phyloP scores from a whole-genome alignment of 2,797 vertebrate genomes.

The Esox masquinongy region DNA sequence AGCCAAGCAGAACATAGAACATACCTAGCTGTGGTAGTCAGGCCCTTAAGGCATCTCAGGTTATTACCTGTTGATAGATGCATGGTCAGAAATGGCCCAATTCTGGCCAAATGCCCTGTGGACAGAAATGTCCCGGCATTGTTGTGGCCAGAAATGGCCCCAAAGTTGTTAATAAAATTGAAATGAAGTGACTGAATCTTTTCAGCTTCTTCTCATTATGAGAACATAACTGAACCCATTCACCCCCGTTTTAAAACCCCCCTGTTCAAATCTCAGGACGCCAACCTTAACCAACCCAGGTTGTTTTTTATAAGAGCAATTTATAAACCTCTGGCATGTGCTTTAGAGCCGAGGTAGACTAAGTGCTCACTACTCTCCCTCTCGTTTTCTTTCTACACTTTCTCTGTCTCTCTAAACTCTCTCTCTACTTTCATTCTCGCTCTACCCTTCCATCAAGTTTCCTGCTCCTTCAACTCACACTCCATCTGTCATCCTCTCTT shows the following conservation, averaged over 20 bases:
- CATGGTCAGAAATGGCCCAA: neutral
- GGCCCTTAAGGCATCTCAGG: neutral
- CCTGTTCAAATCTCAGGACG: slow-evolving; percentile 34
- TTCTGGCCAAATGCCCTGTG: neutral
- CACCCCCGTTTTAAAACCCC: slow-evolving; percentile 43
- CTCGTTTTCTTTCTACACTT: neutral
- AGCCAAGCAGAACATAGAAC: no score
- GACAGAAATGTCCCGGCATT: neutral
- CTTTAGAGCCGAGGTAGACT: slow-evolving; percentile 24
- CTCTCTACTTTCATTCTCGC: no score
- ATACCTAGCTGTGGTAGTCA: neutral
- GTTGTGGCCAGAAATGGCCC: neutral
- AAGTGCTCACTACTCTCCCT: slow-evolving; percentile 13
- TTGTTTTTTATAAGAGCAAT: slow-evolving; percentile 36
- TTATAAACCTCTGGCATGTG: slow-evolving; percentile 51
- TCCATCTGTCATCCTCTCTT: no score
- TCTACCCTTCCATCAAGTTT: no score
- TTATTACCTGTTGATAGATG: neutral
- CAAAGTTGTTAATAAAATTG: neutral
- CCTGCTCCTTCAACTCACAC: no score
- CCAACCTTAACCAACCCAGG: slow-evolving; percentile 21
- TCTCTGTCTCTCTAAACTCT: neutral
- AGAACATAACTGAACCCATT: slow-evolving; percentile 46
- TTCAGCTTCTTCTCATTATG: slow-evolving; percentile 12
- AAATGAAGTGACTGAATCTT: neutral